Evolutionary conservation across 2,888 invertebrate genomes (phyloP).

Genomic region (Polyommatus icarus): DNA sequence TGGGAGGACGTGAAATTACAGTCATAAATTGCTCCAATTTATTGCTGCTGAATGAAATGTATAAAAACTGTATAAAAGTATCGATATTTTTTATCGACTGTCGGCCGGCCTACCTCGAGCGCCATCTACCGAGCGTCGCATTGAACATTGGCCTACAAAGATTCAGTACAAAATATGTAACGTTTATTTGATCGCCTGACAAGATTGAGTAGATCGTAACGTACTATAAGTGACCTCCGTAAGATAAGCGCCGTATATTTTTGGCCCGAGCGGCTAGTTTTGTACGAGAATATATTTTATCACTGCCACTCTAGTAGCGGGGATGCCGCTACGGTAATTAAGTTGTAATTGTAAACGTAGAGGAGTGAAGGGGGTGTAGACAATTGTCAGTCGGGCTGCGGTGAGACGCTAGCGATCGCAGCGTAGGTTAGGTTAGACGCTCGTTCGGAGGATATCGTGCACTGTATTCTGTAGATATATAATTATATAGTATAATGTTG

Average conservation of each 20-base stretch:
- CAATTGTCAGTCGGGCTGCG: background rate
- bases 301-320: constrained; percentile 69
- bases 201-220: background rate
- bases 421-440: background rate
- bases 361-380: background rate
- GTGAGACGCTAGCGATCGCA: no score
- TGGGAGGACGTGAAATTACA: background rate
- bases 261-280: constrained; percentile 37
- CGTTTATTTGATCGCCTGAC: constrained; percentile 41
- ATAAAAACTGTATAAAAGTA: background rate
- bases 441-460: constrained; percentile 71
- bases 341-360: constrained; percentile 13
- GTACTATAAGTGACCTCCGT: constrained; percentile 11
- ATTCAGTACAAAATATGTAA: constrained; percentile 59
- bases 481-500: constrained; percentile 80
- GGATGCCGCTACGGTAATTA: constrained; percentile 39
- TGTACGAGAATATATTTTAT: constrained; percentile 65
- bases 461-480: constrained; percentile 80
- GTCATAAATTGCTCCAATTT: background rate
- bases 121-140: constrained; percentile 8
- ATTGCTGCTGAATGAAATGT: background rate
- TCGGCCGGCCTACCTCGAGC: background rate
- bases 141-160: constrained; percentile 54
- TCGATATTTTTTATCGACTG: background rate
- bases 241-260: constrained; percentile 44